phyloP scores from a whole-genome alignment of 2,113 vertebrate genomes.

The Larimichthys polyactis region DNA sequence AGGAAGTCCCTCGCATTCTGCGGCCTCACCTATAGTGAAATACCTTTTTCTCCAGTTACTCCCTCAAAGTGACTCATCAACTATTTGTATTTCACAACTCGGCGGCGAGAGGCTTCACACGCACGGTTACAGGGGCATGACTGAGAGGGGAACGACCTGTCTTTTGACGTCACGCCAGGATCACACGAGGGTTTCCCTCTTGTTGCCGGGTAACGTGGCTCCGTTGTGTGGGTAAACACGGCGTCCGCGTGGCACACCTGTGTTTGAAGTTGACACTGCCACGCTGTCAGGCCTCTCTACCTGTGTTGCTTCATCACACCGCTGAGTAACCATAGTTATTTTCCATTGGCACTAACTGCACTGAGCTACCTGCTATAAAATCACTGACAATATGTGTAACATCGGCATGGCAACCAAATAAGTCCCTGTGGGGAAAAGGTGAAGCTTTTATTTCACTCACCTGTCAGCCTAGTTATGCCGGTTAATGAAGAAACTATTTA shows the following conservation, averaged over 20 bases:
- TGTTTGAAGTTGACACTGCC: slow-evolving; percentile 66
- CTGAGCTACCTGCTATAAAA: slow-evolving; percentile 27
- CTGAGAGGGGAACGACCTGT: slow-evolving; percentile 49
- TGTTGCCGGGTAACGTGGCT: slow-evolving; percentile 78
- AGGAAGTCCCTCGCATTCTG: slow-evolving; percentile 43
- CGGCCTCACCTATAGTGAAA: slow-evolving; percentile 46
- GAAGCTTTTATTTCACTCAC: slow-evolving; percentile 23
- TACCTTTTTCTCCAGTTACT: slow-evolving; percentile 58
- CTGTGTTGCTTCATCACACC: slow-evolving; percentile 71
- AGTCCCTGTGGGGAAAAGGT: slow-evolving; percentile 38
- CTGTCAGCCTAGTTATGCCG: neutral
- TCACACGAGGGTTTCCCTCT: slow-evolving; percentile 78
- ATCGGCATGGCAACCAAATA: slow-evolving; percentile 59
- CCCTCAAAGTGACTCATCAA: slow-evolving; percentile 64
- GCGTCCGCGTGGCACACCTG: slow-evolving; percentile 76
- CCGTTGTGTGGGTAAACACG: slow-evolving; percentile 73
- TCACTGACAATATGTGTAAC: neutral
- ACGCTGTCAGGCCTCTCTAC: slow-evolving; percentile 64
- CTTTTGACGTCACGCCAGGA: slow-evolving; percentile 73
- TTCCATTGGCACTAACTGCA: slow-evolving; percentile 60
- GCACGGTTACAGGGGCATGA: slow-evolving; percentile 51
- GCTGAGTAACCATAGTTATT: slow-evolving; percentile 73
- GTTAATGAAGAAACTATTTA: neutral
- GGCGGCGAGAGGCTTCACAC: slow-evolving; percentile 44
- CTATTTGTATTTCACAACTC: slow-evolving; percentile 57